phyloP scores from a whole-genome alignment of 2,797 vertebrate genomes.

The Sebastes cheni region DNA sequence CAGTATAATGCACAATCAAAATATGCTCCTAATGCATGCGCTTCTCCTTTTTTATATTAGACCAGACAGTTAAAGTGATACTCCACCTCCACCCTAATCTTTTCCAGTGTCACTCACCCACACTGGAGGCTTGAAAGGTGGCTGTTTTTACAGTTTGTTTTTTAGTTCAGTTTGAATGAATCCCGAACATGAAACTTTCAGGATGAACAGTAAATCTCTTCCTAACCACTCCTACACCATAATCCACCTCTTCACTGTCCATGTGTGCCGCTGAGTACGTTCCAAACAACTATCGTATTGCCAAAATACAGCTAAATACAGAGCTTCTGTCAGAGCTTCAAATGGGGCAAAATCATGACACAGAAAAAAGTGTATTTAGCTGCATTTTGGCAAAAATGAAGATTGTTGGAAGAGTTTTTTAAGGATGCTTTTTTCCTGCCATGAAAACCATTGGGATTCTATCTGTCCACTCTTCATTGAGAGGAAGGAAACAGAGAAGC shows the following conservation, averaged over 20 bases:
- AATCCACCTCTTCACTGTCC: not conserved
- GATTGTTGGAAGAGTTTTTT: not conserved
- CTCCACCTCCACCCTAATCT: slow-evolving; percentile 17
- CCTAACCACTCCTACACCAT: not conserved
- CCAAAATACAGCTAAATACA: not conserved
- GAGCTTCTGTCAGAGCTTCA: not conserved
- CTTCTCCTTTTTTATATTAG: not conserved
- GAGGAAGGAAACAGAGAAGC: not conserved
- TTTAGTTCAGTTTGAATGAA: not conserved
- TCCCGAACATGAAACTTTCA: not conserved
- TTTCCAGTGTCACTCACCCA: slow-evolving; percentile 1
- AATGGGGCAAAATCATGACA: not conserved
- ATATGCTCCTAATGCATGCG: slow-evolving; percentile 11
- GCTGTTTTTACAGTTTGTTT: not conserved
- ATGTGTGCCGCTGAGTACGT: not conserved
- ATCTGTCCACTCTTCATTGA: not conserved
- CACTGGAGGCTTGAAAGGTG: slow-evolving; percentile 18
- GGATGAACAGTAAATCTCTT: not conserved
- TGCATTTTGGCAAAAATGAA: not conserved
- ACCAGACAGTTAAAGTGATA: not conserved
- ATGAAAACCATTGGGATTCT: not conserved
- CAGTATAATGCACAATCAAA: slow-evolving; percentile 6
- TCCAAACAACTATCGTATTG: not conserved
- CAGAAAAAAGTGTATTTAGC: not conserved
- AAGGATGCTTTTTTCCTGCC: not conserved